Evolutionary conservation across 1,140 invertebrate species (phyloP).

Genomic region (Pachyrhynchus sulphureomaculatus): DNA sequence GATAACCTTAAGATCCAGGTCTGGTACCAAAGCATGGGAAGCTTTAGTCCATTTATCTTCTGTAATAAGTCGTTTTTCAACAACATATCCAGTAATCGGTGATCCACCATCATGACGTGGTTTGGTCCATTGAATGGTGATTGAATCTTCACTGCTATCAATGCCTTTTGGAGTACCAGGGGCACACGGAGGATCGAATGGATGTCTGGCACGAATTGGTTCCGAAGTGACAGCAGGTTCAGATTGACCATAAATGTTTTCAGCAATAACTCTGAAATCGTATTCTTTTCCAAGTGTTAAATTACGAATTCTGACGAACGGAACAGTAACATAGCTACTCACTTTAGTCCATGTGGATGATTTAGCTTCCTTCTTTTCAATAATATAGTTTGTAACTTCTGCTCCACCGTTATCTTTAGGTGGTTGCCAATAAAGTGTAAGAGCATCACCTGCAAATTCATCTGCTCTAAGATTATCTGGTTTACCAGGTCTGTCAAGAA

Average conservation of each 20-base stretch:
- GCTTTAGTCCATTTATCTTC: conserved; percentile 92
- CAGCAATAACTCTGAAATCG: conserved; percentile 97
- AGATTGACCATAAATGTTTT: conserved; percentile 94
- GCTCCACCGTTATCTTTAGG: conserved; percentile 95
- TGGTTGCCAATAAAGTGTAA: conserved; percentile 94
- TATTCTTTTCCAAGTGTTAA: conserved; percentile 88
- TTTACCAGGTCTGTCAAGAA: conserved; percentile 85
- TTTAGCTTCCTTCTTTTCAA: conserved; percentile 89
- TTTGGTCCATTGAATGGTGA: conserved; percentile 91
- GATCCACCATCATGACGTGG: conserved; percentile 92
- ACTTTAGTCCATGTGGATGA: conserved; percentile 85
- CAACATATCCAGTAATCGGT: conserved; percentile 86
- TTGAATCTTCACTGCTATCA: conserved; percentile 89
- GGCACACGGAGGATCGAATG: conserved; percentile 87
- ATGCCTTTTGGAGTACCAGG: conserved; percentile 84
- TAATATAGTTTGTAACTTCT: conserved; percentile 93
- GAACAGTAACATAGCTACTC: conserved; percentile 87
- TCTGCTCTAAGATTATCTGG: conserved; percentile 87
- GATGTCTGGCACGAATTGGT: conserved; percentile 91
- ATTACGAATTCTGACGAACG: conserved; percentile 87
- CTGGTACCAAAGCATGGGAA: conserved; percentile 77
- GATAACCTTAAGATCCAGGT: conserved; percentile 78
- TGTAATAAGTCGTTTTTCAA: conserved; percentile 87
- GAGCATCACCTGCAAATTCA: conserved; percentile 92
- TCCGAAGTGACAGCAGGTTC: conserved; percentile 87